A percentile compares a stretch with the other conserved stretches of the same genome.
phyloP scores from a whole-genome alignment of 1,140 invertebrate genomes.

The Megalonaias nervosa region DNA sequence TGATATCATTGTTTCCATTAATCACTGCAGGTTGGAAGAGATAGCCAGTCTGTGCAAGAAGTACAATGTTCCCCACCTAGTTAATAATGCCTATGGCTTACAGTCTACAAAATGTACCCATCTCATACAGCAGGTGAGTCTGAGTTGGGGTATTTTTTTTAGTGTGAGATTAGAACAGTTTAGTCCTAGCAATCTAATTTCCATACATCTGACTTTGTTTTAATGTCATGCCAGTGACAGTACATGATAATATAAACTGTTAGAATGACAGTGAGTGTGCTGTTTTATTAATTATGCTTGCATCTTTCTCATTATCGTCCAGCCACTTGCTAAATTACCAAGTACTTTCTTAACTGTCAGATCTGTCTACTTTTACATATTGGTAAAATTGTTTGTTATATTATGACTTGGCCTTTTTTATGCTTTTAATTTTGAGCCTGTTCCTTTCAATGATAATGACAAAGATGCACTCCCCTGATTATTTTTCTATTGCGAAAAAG shows the following conservation, averaged over 20 bases:
- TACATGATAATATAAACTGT: too few relatives aligned
- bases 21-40: slow-evolving; percentile 65
- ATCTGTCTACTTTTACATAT: too few relatives aligned
- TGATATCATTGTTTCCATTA: too few relatives aligned
- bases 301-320: too few relatives aligned
- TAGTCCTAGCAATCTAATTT: neutral
- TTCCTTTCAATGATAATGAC: too few relatives aligned
- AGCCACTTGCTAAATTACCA: too few relatives aligned
- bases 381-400: too few relatives aligned
- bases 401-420: too few relatives aligned
- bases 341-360: neutral
- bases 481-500: too few relatives aligned
- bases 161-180: neutral
- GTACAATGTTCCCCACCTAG: slow-evolving; percentile 82
- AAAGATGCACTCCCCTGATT: too few relatives aligned
- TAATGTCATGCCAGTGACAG: too few relatives aligned
- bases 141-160: neutral
- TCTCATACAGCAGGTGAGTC: slow-evolving; percentile 80
- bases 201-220: neutral
- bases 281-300: neutral
- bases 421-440: too few relatives aligned
- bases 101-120: slow-evolving; percentile 83
- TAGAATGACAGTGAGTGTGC: neutral
- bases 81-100: slow-evolving; percentile 93
- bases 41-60: slow-evolving; percentile 78